Evolutionary conservation across 2,113 vertebrate species (phyloP).

Genomic region (Callocephalon fimbriatum): DNA sequence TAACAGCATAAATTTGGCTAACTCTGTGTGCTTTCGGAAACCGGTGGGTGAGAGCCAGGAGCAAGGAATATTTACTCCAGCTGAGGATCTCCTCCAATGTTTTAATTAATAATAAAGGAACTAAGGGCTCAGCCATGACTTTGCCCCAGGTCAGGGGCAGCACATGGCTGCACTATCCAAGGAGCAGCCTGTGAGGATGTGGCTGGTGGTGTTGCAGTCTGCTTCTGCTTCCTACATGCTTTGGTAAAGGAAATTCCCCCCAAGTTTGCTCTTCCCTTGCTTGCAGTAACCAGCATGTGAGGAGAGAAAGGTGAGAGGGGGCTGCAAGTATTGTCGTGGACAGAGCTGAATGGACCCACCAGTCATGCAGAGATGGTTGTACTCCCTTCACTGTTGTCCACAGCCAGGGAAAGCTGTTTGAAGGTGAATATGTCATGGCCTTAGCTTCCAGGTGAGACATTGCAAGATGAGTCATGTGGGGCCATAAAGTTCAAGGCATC

Average conservation of each 20-base stretch:
- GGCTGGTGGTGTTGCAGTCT: neutral
- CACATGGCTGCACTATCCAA: neutral
- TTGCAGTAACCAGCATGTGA: neutral
- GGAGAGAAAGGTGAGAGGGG: neutral
- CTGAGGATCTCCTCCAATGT: neutral
- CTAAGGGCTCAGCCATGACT: neutral
- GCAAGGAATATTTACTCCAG: neutral
- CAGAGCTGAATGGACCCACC: neutral
- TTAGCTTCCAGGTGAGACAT: neutral
- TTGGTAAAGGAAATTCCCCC: neutral
- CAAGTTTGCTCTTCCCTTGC: neutral
- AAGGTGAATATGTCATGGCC: neutral
- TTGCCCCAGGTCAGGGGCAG: conserved; percentile 15
- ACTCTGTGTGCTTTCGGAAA: neutral
- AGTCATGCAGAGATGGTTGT: neutral
- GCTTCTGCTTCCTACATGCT: neutral
- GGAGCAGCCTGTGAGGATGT: neutral
- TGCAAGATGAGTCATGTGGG: neutral
- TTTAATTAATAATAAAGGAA: conserved; percentile 34
- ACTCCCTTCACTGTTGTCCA: neutral
- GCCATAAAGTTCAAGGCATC: neutral
- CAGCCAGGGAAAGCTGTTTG: neutral
- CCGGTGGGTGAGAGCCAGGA: neutral
- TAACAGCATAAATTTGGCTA: neutral
- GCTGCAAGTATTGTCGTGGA: neutral